phyloP scores from a whole-genome alignment of 2,888 invertebrate genomes.

The Lasioglossum marginatum region DNA sequence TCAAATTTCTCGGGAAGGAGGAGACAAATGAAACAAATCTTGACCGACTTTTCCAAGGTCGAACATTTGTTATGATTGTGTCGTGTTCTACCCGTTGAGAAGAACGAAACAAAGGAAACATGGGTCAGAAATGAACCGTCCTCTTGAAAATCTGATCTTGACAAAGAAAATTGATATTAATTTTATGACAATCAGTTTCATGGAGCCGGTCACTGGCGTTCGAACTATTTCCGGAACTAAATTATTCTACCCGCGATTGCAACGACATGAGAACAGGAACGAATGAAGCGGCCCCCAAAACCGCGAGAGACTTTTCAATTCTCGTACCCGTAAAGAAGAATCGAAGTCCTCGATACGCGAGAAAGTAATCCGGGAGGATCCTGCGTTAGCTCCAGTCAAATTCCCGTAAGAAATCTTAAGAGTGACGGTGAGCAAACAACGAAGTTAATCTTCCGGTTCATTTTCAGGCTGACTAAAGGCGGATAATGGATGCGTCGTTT shows the following conservation, averaged over 20 bases:
- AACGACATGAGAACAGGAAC: not conserved
- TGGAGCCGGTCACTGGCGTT: too few species aligned
- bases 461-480: constrained; percentile 46
- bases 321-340: not conserved
- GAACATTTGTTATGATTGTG: too few species aligned
- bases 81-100: too few species aligned
- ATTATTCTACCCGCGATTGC: not conserved
- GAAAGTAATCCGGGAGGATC: not conserved
- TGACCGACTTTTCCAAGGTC: too few species aligned
- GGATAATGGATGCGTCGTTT: constrained; percentile 26
- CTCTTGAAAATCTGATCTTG: too few species aligned
- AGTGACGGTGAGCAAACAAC: not conserved
- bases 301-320: not conserved
- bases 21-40: too few species aligned
- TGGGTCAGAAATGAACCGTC: too few species aligned
- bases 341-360: not conserved
- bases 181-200: too few species aligned
- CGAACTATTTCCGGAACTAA: not conserved
- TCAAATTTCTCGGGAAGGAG: too few species aligned
- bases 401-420: not conserved
- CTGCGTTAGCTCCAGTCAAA: not conserved
- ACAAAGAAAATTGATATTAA: too few species aligned
- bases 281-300: not conserved
- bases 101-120: too few species aligned
- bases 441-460: constrained; percentile 19